phyloP scores from a whole-genome alignment of 1,140 invertebrate genomes.

The Spodoptera frugiperda region DNA sequence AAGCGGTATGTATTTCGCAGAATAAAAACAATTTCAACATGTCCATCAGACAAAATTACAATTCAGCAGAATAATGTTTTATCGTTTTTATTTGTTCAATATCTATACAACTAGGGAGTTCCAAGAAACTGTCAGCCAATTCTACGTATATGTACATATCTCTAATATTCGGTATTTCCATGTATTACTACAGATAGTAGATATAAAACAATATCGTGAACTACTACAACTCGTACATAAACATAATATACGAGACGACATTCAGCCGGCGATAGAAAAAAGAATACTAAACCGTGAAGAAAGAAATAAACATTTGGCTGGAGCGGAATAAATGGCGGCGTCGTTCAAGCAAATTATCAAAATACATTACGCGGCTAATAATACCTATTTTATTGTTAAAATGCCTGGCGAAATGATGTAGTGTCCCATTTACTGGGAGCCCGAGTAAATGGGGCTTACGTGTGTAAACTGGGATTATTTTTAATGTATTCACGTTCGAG shows the following conservation, averaged over 20 bases:
- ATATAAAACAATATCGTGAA: too few relatives aligned
- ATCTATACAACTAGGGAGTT: too few relatives aligned
- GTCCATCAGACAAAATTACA: too few relatives aligned
- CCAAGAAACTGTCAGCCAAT: too few relatives aligned
- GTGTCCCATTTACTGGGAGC: slow-evolving; percentile 16
- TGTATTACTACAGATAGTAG: too few relatives aligned
- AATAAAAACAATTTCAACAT: too few relatives aligned
- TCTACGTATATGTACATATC: too few relatives aligned
- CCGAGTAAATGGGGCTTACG: slow-evolving; percentile 37
- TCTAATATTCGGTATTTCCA: too few relatives aligned
- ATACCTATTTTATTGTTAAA: slow-evolving; percentile 33
- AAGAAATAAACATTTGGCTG: slow-evolving; percentile 10
- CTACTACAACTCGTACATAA: too few relatives aligned
- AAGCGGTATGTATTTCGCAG: too few relatives aligned
- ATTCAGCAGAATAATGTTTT: too few relatives aligned
- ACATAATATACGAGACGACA: background rate
- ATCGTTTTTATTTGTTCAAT: too few relatives aligned
- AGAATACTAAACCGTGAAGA: slow-evolving; percentile 4
- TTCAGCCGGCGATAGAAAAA: slow-evolving; percentile 1
- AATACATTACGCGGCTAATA: slow-evolving; percentile 19
- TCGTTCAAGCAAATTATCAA: slow-evolving; percentile 39
- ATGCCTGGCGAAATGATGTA: slow-evolving; percentile 33
- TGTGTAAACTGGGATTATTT: slow-evolving; percentile 41
- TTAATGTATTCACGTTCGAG: slow-evolving; percentile 38
- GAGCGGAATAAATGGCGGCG: slow-evolving; percentile 13